Evolutionary conservation across 2,888 invertebrate species (phyloP).

Genomic region (Liodrosophila aerea): DNA sequence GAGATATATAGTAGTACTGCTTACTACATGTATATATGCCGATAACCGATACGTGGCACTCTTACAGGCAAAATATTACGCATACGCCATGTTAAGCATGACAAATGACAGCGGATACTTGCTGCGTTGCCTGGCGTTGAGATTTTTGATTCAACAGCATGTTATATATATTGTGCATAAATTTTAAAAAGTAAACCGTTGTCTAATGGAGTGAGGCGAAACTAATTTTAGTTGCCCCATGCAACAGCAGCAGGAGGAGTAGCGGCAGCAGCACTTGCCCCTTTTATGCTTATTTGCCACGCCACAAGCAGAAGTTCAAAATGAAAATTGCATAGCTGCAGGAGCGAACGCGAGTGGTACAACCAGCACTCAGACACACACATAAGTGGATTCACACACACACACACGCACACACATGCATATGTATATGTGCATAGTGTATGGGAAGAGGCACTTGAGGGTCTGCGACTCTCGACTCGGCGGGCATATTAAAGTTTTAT

Average conservation of each 20-base stretch:
- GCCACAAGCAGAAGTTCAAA: constrained; percentile 51
- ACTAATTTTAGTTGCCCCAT: constrained; percentile 43
- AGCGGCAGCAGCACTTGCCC: no score
- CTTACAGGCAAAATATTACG: constrained; percentile 55
- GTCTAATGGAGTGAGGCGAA: constrained; percentile 58
- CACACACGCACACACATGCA: constrained; percentile 4
- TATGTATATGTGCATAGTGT: neutral
- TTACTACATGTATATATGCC: constrained; percentile 16
- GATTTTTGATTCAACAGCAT: constrained; percentile 32
- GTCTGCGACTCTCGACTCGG: constrained; percentile 42
- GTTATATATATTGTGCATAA: constrained; percentile 46
- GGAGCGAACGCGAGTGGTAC: neutral
- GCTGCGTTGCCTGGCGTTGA: constrained; percentile 14
- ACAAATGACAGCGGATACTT: constrained; percentile 49
- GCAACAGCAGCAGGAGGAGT: no score
- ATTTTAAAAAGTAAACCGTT: constrained; percentile 51
- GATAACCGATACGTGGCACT: constrained; percentile 8
- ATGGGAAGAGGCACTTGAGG: constrained; percentile 31
- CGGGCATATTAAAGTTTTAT: constrained; percentile 62
- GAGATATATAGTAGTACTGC: constrained; percentile 23
- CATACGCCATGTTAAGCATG: constrained; percentile 56
- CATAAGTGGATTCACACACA: constrained; percentile 1
- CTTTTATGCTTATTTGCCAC: neutral
- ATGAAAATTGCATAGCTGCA: constrained; percentile 72
- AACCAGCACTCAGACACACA: constrained; percentile 28